Percentiles rank a stretch among this genome's conserved stretches.
Evolutionary conservation across 2,113 vertebrate species (phyloP).

Genomic region (Leptobrachium leishanense): DNA sequence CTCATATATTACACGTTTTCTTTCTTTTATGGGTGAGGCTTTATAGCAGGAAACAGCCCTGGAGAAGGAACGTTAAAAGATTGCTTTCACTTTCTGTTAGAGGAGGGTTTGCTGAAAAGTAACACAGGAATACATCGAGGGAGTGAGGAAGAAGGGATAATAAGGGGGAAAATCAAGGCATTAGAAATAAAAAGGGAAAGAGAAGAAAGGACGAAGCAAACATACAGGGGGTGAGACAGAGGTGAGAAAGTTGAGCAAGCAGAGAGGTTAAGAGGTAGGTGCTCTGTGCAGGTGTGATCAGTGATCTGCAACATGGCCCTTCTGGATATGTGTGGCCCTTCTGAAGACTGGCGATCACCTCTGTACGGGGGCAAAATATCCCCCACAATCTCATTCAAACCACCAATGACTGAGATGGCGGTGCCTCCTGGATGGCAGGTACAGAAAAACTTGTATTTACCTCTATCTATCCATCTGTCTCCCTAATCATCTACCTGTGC

Average conservation of each 20-base stretch:
- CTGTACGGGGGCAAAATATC: neutral
- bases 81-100: conserved; percentile 30
- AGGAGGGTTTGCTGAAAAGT: neutral
- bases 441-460: neutral
- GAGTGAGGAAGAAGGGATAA: neutral
- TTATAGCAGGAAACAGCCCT: neutral
- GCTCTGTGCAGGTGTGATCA: no score
- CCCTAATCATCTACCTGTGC: no score
- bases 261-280: neutral
- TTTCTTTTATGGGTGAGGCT: neutral
- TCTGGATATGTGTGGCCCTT: conserved; percentile 4
- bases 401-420: conserved; percentile 10
- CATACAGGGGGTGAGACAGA: no score
- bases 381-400: neutral
- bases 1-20: no score
- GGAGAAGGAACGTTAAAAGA: neutral
- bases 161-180: neutral
- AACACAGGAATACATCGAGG: no score
- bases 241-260: neutral
- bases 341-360: conserved; percentile 27
- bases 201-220: neutral
- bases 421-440: conserved; percentile 30
- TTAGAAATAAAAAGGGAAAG: neutral
- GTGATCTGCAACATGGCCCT: conserved; percentile 15
- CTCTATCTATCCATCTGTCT: no score